Percentiles rank a stretch among this genome's conserved stretches.
phyloP scores from a whole-genome alignment of 2,888 invertebrate genomes.

The Metallyticus violacea region DNA sequence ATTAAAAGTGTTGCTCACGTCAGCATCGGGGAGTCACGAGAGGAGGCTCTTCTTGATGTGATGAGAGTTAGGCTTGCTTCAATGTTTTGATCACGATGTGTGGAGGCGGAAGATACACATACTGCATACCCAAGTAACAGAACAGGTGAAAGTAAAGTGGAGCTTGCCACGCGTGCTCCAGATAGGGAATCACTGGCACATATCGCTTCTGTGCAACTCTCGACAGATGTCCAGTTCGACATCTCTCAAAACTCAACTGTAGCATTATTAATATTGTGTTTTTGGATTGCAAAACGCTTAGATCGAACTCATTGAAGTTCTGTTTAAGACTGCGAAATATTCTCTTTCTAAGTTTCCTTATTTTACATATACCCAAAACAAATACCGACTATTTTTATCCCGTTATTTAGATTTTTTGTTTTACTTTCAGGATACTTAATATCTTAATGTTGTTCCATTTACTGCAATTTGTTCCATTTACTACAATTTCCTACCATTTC shows the following conservation, averaged over 20 bases:
- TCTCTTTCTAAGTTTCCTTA: too few relatives aligned
- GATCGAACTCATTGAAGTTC: too few relatives aligned
- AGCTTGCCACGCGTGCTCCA: not conserved
- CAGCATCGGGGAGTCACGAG: not conserved
- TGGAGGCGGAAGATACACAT: not conserved
- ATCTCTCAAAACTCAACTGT: not conserved
- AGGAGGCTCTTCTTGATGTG: not conserved
- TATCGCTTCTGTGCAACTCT: not conserved
- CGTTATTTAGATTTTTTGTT: too few relatives aligned
- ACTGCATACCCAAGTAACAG: not conserved
- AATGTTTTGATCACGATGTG: conserved; percentile 3
- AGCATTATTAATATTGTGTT: too few relatives aligned
- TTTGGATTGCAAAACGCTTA: too few relatives aligned
- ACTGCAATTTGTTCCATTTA: too few relatives aligned
- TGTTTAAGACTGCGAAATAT: too few relatives aligned
- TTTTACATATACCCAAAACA: too few relatives aligned
- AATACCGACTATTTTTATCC: too few relatives aligned
- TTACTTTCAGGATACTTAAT: too few relatives aligned
- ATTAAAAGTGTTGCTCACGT: not conserved
- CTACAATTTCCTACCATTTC: too few relatives aligned
- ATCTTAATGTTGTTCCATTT: too few relatives aligned
- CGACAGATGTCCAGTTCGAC: not conserved
- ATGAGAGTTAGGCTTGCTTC: not conserved
- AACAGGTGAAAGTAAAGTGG: conserved; percentile 5
- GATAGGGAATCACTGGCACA: not conserved